Conservation (phyloP, 2,797 vertebrate species). For the Girardinus metallicus region DNA sequence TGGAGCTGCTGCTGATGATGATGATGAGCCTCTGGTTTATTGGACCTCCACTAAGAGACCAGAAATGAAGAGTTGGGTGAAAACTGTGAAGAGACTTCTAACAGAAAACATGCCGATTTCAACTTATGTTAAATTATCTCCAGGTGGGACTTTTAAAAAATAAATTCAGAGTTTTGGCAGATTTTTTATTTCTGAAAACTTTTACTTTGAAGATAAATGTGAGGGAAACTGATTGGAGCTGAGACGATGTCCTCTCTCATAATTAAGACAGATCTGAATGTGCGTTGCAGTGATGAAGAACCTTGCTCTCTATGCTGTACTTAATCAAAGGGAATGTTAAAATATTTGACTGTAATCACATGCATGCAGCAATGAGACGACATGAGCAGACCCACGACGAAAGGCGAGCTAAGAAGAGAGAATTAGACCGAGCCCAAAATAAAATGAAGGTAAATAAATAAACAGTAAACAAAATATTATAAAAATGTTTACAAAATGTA, state of each 20-base stretch:
- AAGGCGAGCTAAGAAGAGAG: too few relatives aligned
- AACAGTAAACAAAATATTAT: too few relatives aligned
- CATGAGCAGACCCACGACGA: background rate
- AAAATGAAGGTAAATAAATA: too few relatives aligned
- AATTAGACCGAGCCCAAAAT: too few relatives aligned
- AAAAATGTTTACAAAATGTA: too few relatives aligned
- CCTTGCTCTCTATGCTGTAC: background rate
- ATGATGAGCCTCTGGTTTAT: too few relatives aligned
- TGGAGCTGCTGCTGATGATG: too few relatives aligned
- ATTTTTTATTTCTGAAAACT: conserved; percentile 26
- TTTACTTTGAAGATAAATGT: conserved; percentile 56
- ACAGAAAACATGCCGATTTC: conserved; percentile 14
- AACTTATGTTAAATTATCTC: conserved; percentile 27
- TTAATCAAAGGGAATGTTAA: conserved; percentile 8
- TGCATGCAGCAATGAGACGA: background rate
- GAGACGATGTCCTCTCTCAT: conserved; percentile 32
- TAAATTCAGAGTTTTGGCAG: conserved; percentile 13
- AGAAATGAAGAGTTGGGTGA: background rate
- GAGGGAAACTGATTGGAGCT: conserved; percentile 20
- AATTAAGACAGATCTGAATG: conserved; percentile 39
- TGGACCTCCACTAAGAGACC: too few relatives aligned
- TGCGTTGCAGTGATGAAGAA: conserved; percentile 30
- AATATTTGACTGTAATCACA: conserved; percentile 2
- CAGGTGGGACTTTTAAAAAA: background rate
- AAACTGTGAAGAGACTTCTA: conserved; percentile 4